These are phyloP conservation scores for Scaptodrosophila lebanonensis DNA, from an alignment of 1,140 invertebrate genomes.

Conservation along the genomic window DNA sequence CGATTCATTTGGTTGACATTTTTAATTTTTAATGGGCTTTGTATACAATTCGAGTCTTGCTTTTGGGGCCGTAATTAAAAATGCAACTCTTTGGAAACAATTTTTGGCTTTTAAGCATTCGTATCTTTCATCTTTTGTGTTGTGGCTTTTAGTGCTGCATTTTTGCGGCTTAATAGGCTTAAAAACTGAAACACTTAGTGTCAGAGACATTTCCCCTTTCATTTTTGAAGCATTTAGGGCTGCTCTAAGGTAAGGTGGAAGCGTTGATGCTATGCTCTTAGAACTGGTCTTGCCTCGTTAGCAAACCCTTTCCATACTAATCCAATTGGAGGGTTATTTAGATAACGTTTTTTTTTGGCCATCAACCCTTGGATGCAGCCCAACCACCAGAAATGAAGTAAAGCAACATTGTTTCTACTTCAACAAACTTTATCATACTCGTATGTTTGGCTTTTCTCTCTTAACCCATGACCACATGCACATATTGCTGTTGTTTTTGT, in stretches of 20 bases:
- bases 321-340: slow-evolving; percentile 22
- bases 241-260: no score
- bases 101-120: neutral
- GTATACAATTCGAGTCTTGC: slow-evolving; percentile 39
- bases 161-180: slow-evolving; percentile 47
- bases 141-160: slow-evolving; percentile 1
- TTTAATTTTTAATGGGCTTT: slow-evolving; percentile 54
- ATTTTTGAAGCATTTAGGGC: slow-evolving; percentile 32
- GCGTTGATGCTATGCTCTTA: no score
- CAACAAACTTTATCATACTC: slow-evolving; percentile 11
- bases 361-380: slow-evolving; percentile 17
- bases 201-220: slow-evolving; percentile 28
- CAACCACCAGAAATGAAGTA: neutral
- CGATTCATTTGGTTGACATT: slow-evolving; percentile 10
- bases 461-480: slow-evolving; percentile 7
- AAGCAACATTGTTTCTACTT: slow-evolving; percentile 3
- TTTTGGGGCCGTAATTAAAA: slow-evolving; percentile 52
- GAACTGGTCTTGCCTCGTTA: neutral
- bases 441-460: slow-evolving; percentile 11
- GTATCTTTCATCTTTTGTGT: slow-evolving; percentile 14
- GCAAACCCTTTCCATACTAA: slow-evolving; percentile 1
- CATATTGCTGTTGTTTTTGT: slow-evolving; percentile 3
- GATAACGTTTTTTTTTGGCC: slow-evolving; percentile 4
- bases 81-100: slow-evolving; percentile 41
- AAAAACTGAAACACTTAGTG: slow-evolving; percentile 49